Conservation (phyloP, 2,888 invertebrate genomes). For the Hanleya hanleyi region DNA sequence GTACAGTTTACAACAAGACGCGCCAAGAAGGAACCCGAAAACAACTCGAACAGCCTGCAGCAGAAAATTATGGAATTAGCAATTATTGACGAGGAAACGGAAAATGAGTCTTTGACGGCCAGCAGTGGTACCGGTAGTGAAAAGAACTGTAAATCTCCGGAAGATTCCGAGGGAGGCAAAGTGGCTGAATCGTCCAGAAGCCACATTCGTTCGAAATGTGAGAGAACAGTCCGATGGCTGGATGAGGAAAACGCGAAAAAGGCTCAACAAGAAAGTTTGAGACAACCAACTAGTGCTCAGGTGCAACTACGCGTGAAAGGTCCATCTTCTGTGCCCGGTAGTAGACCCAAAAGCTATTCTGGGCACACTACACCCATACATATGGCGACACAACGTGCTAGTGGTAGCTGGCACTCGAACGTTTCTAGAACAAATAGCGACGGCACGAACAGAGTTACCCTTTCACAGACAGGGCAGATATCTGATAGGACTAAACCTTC, state of each 20-base stretch:
- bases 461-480: neutral
- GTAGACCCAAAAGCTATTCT: neutral
- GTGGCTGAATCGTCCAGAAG: neutral
- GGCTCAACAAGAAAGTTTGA: neutral
- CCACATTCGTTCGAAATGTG: neutral
- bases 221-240: constrained; percentile 3
- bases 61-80: constrained; percentile 3
- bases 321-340: neutral
- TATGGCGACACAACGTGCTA: neutral
- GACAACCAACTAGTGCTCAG: neutral
- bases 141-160: neutral
- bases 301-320: neutral
- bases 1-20: neutral
- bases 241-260: neutral
- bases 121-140: neutral
- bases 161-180: neutral
- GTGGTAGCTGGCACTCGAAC: neutral
- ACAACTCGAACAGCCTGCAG: neutral
- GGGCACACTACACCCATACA: neutral
- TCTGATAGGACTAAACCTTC: neutral
- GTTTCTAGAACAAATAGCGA: neutral
- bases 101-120: neutral
- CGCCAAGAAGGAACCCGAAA: neutral
- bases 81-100: neutral
- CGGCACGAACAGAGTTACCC: neutral